Evolutionary conservation across 2,797 vertebrate species (phyloP), one percentile per base, ranked within the genome.

Genomic region (Schizopygopsis malacanthus): DNA sequence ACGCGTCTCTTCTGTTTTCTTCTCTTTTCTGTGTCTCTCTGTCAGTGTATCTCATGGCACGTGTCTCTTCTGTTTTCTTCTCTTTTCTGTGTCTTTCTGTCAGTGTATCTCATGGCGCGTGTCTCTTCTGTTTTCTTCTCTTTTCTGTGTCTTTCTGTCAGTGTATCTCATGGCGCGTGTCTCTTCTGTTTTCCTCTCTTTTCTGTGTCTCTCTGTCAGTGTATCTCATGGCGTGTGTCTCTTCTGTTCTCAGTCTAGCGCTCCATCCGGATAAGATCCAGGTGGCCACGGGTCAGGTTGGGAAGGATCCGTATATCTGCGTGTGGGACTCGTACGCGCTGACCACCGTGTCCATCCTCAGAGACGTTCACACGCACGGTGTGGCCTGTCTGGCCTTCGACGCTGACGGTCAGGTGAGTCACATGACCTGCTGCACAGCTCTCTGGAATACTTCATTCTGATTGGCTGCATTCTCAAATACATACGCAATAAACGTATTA

Each of bases 201-300:
- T 16, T 41, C 52, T 79, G 1, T 56, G 1, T 72, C 63, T 37
- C 70, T 71, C 56, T 18, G 2, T 41, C 13, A 37, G 10, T 82
- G 50, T 39, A 16, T 1, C 37, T 70, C 52, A 72, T 3, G 2
- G 63, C 6, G 15, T 25, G 33, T 18, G 1, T 28, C 2, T 80
- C 28, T 76, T 6, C 33, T 83, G 15, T 67, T 28, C 33, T 85
- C 95, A 99, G 98, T 92, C 96, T 99, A 65, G 97, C 98, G 28
- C 93, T 99, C 87, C 98, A 99, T 82, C 97, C 98, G 0, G 97
- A 99, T 90, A 97, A 96, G 95, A 95, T 96, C 69, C 94, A 98
- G 82, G 97, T 99, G 87, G 98, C 98, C 11, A 99, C 98, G 0
- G 98, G 98, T 82, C 98, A 99, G 92, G 98, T 99, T 86, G 98